These are phyloP conservation scores for Popillia japonica DNA, from an alignment of 1,140 invertebrate genomes.

Conservation along the genomic window DNA sequence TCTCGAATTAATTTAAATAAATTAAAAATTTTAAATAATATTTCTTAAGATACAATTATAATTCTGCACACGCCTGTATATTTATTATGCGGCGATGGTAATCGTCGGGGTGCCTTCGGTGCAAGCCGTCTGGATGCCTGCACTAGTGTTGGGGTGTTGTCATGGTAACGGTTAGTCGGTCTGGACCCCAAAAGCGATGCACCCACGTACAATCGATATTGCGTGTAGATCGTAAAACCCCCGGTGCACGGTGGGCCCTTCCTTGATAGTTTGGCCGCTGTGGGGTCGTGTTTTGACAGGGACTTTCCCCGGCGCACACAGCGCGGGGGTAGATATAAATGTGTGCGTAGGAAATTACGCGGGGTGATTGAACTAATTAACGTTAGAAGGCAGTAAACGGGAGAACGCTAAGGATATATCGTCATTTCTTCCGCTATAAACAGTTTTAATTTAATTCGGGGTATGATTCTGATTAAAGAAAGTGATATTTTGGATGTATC, in stretches of 20 bases:
- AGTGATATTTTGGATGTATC: no score
- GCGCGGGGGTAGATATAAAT: background rate
- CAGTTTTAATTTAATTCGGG: no score
- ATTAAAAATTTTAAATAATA: background rate
- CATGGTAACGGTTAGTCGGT: conserved; percentile 22
- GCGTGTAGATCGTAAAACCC: background rate
- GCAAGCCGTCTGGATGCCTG: conserved; percentile 32
- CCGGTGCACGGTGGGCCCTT: background rate
- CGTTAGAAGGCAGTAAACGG: background rate
- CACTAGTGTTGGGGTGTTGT: conserved; percentile 22
- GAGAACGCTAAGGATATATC: background rate
- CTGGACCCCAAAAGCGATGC: conserved; percentile 28
- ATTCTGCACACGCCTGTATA: background rate
- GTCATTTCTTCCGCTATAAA: no score
- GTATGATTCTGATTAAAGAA: no score
- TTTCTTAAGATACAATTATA: background rate
- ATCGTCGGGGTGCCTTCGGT: conserved; percentile 19
- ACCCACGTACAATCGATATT: conserved; percentile 29
- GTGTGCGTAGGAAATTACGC: conserved; percentile 6
- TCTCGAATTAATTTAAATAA: background rate
- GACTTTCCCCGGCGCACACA: background rate
- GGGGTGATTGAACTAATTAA: conserved; percentile 25
- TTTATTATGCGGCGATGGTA: background rate
- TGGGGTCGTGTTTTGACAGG: conserved; percentile 11
- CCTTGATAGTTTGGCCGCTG: background rate